Evolutionary conservation across 2,113 vertebrate genomes (phyloP).

Genomic region (Mungos mungo): DNA sequence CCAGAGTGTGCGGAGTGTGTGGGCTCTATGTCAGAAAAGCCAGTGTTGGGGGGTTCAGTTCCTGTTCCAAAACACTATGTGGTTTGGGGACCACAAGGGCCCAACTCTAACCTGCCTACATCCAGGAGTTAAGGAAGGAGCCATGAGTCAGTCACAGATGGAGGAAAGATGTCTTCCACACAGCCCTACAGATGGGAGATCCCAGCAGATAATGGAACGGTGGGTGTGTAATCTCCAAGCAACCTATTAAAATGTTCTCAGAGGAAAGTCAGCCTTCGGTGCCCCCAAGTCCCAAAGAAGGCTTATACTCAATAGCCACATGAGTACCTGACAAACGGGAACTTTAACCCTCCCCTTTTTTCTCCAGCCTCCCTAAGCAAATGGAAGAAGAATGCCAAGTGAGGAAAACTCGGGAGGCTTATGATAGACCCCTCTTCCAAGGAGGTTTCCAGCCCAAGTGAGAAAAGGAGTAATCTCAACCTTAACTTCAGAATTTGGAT

Average conservation of each 20-base stretch:
- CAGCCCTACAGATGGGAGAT: background rate
- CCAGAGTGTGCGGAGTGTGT: background rate
- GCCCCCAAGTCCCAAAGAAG: background rate
- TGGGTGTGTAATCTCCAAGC: background rate
- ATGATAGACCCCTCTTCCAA: background rate
- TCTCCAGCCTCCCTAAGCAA: background rate
- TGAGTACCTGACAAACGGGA: background rate
- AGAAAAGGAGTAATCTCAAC: background rate
- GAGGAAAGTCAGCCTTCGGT: background rate
- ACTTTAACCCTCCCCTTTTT: background rate
- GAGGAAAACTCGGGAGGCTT: background rate
- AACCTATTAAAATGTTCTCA: background rate
- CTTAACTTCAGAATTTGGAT: background rate
- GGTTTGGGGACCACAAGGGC: background rate
- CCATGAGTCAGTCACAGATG: background rate
- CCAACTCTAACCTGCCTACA: background rate
- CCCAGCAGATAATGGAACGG: background rate
- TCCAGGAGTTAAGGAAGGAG: background rate
- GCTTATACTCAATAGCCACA: background rate
- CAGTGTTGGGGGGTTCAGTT: rapidly evolving
- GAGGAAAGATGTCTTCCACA: too few species aligned
- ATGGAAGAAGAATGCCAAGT: background rate
- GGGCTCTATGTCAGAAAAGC: background rate
- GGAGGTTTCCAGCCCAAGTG: background rate
- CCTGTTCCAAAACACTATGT: background rate